Percentiles rank a stretch among this genome's conserved stretches.
These are phyloP conservation scores for Desmophyllum pertusum DNA, from an alignment of 92 coral and sea anemone genomes.

Conservation along the genomic window DNA sequence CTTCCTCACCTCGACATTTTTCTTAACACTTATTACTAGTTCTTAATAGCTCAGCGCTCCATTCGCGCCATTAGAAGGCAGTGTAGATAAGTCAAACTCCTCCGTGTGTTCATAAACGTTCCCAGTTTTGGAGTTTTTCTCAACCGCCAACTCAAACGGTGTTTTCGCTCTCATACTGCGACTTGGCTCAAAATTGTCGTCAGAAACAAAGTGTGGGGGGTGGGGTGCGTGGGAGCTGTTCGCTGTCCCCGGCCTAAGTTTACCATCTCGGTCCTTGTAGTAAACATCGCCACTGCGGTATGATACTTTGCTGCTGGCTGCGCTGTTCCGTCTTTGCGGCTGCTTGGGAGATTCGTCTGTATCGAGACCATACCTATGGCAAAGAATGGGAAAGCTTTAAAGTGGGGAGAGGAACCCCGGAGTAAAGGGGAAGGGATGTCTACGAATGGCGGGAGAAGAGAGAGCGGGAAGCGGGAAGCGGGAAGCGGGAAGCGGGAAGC, in stretches of 20 bases:
- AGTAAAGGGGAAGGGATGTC: too few relatives aligned
- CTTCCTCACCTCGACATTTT: neutral
- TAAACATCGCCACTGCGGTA: constrained; percentile 80
- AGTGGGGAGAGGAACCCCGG: neutral
- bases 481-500: too few relatives aligned
- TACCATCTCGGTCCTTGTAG: constrained; percentile 72
- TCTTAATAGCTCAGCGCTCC: neutral
- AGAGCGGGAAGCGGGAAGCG: too few relatives aligned
- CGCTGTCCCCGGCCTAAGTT: constrained; percentile 33
- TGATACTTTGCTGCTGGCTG: constrained; percentile 44
- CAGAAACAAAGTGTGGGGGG: constrained; percentile 1
- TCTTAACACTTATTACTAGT: neutral
- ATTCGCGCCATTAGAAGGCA: constrained; percentile 2
- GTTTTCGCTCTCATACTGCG: constrained; percentile 8
- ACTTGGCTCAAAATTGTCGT: neutral
- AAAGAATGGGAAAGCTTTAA: neutral
- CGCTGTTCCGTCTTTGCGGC: constrained; percentile 17
- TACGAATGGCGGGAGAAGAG: too few relatives aligned
- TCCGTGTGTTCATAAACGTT: constrained; percentile 3
- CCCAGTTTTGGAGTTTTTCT: constrained; percentile 13
- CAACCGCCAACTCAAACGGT: constrained; percentile 32
- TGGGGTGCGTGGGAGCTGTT: constrained; percentile 4
- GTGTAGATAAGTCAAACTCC: constrained; percentile 1
- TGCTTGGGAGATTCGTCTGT: constrained; percentile 12
- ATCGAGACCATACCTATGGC: constrained; percentile 38